phyloP scores from a whole-genome alignment of 2,113 vertebrate genomes.

The Heloderma charlesbogerti region DNA sequence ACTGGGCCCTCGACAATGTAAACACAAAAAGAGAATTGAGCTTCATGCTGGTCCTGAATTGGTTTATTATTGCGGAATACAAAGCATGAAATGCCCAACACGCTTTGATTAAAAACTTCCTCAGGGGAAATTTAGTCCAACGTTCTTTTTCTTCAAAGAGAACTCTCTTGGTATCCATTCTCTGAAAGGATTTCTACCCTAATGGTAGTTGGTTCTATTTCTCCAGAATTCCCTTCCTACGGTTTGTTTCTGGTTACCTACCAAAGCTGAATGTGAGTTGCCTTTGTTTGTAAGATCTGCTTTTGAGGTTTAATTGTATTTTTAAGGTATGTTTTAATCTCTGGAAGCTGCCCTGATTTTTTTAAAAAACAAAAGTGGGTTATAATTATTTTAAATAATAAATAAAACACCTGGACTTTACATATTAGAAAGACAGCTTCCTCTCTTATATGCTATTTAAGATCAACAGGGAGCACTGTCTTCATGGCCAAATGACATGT shows the following conservation, averaged over 20 bases:
- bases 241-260: neutral
- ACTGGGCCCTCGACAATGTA: neutral
- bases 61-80: neutral
- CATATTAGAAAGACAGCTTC: neutral
- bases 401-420: neutral
- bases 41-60: neutral
- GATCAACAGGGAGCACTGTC: neutral
- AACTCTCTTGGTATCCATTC: neutral
- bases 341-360: no score
- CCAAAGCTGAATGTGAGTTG: neutral
- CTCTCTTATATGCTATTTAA: neutral
- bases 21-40: neutral
- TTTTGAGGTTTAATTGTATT: neutral
- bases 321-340: neutral
- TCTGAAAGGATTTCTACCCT: neutral
- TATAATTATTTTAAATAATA: neutral
- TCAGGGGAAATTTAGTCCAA: neutral
- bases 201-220: neutral
- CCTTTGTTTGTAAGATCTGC: neutral
- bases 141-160: neutral
- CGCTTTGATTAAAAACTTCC: slow-evolving; percentile 10
- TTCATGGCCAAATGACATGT: neutral
- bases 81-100: neutral
- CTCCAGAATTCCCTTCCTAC: neutral
- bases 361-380: neutral